Conservation (phyloP, 2,797 vertebrate species). For the Luscinia megarhynchos region DNA sequence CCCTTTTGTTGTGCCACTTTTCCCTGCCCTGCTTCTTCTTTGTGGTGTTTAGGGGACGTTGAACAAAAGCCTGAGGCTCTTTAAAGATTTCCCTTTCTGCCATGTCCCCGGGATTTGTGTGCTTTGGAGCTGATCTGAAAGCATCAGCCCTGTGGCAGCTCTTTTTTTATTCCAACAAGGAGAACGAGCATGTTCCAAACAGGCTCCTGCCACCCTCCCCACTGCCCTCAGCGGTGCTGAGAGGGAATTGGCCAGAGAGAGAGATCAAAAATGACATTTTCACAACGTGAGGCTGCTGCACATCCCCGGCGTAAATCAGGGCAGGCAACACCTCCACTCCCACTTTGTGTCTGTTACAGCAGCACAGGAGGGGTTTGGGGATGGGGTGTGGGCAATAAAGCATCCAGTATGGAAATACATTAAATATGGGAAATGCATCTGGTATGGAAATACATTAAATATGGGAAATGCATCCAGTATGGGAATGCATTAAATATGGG, state of each 20-base stretch:
- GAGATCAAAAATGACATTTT: not conserved
- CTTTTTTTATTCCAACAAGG: not conserved
- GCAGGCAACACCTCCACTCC: not conserved
- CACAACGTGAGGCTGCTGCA: not conserved
- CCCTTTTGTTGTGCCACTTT: not conserved
- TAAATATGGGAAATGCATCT: not conserved
- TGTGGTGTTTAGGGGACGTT: not conserved
- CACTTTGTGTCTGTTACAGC: not conserved
- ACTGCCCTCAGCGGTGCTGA: not conserved
- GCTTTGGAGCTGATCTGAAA: constrained; percentile 15
- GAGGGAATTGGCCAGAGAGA: not conserved
- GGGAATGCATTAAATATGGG: not conserved
- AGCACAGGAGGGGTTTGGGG: not conserved
- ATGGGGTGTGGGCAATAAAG: too few relatives aligned
- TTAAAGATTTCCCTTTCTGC: not conserved
- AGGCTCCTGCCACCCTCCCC: not conserved
- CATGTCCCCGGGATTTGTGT: not conserved
- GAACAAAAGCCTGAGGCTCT: constrained; percentile 19
- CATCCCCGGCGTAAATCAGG: not conserved
- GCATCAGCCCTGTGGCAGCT: not conserved
- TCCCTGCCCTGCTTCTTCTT: not conserved
- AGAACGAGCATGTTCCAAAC: not conserved
- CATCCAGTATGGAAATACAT: not conserved
- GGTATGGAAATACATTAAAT: too few relatives aligned
- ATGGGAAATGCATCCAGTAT: too few relatives aligned